Evolutionary conservation across 2,888 invertebrate genomes (phyloP), one percentile per base, ranked within the genome.

Genomic region (Dromius quadrimaculatus): DNA sequence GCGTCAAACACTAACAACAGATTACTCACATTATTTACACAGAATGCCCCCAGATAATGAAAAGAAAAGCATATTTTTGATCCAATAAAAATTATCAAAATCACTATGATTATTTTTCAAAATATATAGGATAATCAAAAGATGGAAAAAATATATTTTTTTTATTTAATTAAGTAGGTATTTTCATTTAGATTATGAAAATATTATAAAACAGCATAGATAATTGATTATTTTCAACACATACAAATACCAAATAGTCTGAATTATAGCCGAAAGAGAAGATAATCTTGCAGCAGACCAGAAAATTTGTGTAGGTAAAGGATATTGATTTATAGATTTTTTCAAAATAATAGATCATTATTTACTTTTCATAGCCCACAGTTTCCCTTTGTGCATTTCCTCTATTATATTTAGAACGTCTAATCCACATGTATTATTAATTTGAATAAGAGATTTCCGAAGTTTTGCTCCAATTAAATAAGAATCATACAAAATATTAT

Each of bases 1-100:
- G 71, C 71, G 34, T 72, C 72, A 2, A 71, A 59, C 66, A 72
- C 72, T 72, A 47, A 62, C 54, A 68, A 6, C 3, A n/a, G n/a
- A n/a, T n/a, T n/a, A n/a, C n/a, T n/a, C n/a, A n/a, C 17, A 45
- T 45, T 17, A 6, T 11, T 45, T 15, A 45, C 17, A 15, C 15
- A 45, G 20, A 8, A 47, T n/a, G n/a, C n/a, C n/a, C n/a, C n/a
- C n/a, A n/a, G n/a, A n/a, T n/a, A n/a, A n/a, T n/a, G n/a, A n/a
- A n/a, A n/a, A n/a, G n/a, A n/a, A n/a, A n/a, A n/a, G n/a, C n/a
- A n/a, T n/a, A n/a, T n/a, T n/a, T n/a, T n/a, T n/a, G n/a, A n/a
- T n/a, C n/a, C n/a, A n/a, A n/a, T n/a, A n/a, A n/a, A n/a, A n/a
- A n/a, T n/a, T n/a, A n/a, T n/a, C n/a, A n/a, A n/a, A n/a, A n/a